A percentile compares a stretch with the other conserved stretches of the same genome.
Conservation (phyloP, 2,113 vertebrate species). For the Gopherus evgoodei region DNA sequence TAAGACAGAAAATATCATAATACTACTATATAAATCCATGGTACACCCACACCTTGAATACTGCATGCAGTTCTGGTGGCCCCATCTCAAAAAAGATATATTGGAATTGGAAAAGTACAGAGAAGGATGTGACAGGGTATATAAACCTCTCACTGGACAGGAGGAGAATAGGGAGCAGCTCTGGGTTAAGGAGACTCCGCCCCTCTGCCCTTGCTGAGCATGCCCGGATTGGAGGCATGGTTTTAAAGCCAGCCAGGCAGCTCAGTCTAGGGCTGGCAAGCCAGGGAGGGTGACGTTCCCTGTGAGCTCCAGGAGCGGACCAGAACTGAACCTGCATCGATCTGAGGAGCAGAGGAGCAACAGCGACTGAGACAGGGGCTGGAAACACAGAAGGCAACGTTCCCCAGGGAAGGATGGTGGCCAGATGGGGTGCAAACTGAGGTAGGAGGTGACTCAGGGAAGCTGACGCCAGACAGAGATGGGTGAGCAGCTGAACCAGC, state of each 20-base stretch:
- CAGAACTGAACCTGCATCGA: not conserved
- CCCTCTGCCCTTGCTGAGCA: not conserved
- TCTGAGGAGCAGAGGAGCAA: not conserved
- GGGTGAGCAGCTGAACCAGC: not conserved
- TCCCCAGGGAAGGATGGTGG: not conserved
- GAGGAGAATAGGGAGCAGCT: not conserved
- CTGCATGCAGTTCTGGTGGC: too few relatives aligned
- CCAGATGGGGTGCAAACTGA: not conserved
- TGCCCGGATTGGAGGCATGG: not conserved
- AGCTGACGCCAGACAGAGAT: not conserved
- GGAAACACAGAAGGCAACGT: not conserved
- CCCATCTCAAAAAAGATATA: not conserved
- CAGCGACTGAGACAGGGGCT: not conserved
- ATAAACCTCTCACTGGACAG: not conserved
- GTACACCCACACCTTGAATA: too few relatives aligned
- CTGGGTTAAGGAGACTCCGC: not conserved
- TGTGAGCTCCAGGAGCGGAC: not conserved
- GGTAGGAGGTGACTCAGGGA: not conserved
- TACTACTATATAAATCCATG: too few relatives aligned
- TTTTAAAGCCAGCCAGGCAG: not conserved
- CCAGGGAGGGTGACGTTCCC: not conserved
- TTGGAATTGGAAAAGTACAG: not conserved
- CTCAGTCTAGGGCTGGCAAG: not conserved
- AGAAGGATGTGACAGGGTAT: not conserved
- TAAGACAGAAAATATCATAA: too few relatives aligned